These are phyloP conservation scores for Agrotis ipsilon DNA, from an alignment of 2,888 invertebrate species.

Conservation along the genomic window DNA sequence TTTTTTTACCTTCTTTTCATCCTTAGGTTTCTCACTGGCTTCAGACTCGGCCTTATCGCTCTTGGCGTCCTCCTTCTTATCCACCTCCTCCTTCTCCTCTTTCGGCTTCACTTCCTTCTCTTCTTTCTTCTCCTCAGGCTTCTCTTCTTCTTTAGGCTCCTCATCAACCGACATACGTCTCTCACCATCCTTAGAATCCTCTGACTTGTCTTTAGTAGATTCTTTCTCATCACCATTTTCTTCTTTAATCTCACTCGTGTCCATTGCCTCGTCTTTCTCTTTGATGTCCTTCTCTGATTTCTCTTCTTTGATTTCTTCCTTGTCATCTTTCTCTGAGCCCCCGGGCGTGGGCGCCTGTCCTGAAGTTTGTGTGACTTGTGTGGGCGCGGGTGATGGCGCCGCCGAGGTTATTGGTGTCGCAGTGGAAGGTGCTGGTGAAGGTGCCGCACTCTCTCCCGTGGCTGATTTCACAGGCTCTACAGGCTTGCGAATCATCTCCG, in stretches of 20 bases:
- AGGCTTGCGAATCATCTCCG: slow-evolving; percentile 96
- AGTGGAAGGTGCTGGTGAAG: slow-evolving; percentile 93
- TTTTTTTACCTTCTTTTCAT: slow-evolving; percentile 81
- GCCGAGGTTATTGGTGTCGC: slow-evolving; percentile 88
- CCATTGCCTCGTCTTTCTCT: slow-evolving; percentile 81
- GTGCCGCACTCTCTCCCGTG: slow-evolving; percentile 92
- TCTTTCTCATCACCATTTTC: slow-evolving; percentile 79
- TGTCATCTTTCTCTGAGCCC: slow-evolving; percentile 81
- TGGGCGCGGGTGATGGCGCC: slow-evolving; percentile 84
- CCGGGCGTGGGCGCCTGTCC: slow-evolving; percentile 78
- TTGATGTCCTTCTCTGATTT: slow-evolving; percentile 83
- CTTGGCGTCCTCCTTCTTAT: slow-evolving; percentile 86
- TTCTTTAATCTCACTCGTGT: slow-evolving; percentile 83
- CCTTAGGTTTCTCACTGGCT: slow-evolving; percentile 88
- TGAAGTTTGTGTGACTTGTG: slow-evolving; percentile 72
- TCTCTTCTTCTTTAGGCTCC: slow-evolving; percentile 85
- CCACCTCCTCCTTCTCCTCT: slow-evolving; percentile 82
- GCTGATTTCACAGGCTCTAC: slow-evolving; percentile 93
- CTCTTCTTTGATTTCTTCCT: slow-evolving; percentile 86
- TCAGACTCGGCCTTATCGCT: slow-evolving; percentile 87
- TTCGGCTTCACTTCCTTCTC: slow-evolving; percentile 73
- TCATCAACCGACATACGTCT: slow-evolving; percentile 86
- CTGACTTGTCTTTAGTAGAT: slow-evolving; percentile 68
- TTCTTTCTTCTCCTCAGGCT: slow-evolving; percentile 79
- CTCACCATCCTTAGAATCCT: slow-evolving; percentile 81